Percentiles rank a stretch among this genome's conserved stretches.
These are phyloP conservation scores for Crotalus helleri DNA, from an alignment of 2,113 vertebrate species.

Conservation along the genomic window DNA sequence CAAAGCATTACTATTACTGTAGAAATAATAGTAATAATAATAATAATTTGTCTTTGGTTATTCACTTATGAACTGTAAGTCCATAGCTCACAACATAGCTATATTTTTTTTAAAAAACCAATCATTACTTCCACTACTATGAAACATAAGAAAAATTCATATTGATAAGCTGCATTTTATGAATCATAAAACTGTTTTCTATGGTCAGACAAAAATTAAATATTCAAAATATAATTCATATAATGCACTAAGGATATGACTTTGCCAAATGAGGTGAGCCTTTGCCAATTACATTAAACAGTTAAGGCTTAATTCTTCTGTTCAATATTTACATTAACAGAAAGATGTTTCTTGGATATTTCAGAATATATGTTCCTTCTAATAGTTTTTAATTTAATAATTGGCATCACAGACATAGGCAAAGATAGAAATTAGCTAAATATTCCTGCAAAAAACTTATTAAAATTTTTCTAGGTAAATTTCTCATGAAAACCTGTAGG, in stretches of 20 bases:
- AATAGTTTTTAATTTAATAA: slow-evolving; percentile 13
- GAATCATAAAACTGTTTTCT: slow-evolving; percentile 1
- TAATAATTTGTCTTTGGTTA: not conserved
- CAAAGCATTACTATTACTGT: slow-evolving; percentile 13
- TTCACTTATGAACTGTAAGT: slow-evolving; percentile 16
- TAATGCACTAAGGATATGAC: not conserved
- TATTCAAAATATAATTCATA: not conserved
- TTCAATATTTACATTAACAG: not conserved
- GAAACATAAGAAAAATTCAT: slow-evolving; percentile 15
- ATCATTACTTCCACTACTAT: slow-evolving; percentile 1
- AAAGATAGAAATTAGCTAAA: not conserved
- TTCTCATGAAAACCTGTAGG: not conserved
- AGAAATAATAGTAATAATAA: not conserved
- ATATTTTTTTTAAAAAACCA: not conserved
- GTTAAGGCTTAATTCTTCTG: not conserved
- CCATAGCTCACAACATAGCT: slow-evolving; percentile 32
- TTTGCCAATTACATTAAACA: not conserved
- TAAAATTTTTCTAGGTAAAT: not conserved
- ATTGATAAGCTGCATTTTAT: not conserved
- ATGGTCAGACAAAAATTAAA: not conserved
- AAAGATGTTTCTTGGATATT: not conserved
- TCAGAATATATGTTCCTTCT: not conserved
- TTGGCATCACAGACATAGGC: not conserved
- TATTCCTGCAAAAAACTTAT: slow-evolving; percentile 2
- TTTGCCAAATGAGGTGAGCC: not conserved